Base-by-base conservation (phyloP, 2,797 vertebrate genomes). In the Huso huso region DNA sequence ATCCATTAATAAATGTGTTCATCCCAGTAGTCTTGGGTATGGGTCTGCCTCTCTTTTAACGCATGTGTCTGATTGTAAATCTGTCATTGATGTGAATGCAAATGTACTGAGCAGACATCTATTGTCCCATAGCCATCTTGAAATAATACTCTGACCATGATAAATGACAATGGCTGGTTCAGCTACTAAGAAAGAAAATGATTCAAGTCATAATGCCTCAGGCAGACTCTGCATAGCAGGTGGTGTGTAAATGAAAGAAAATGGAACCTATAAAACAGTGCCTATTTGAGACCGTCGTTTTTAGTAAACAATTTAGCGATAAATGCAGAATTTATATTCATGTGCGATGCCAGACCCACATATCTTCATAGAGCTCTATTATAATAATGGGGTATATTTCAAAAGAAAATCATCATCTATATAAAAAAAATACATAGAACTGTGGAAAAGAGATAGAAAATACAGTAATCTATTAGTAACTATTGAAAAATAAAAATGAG, bases 131-230 rank as follows among this genome's bases (percentile, higher is more conserved):
- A 11, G 11, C 12, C 55, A n/a, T 58, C 55, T 58, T n/a, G 11
- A n/a, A 1, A 58, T 58, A 58, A 58, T 58, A 58, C 55, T n/a
- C 15, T 58, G 55, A 58, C 55, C 55, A 58, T n/a, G 55, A 58
- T 58, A 58, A 58, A 58, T 13, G 12, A 13, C 12, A 58, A 58
- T 58, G 55, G 7, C 55, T 58, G 55, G 55, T 58, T 58, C 55
- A 58, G 55, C 55, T 58, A 13, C 55, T 58, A 58, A 58, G 55
- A 58, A 58, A 58, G 55, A 58, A 53, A 58, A 58, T 58, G n/a
- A 58, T n/a, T 58, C 55, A 58, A 58, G 55, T 58, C 2, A 11
- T 2, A 11, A 37, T 9, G 6, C 7, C 55, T 58, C 55, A 58
- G 55, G 55, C 55, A 58, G 55, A 11, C 7, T n/a, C 15, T 58